Base-by-base conservation (phyloP, 2,888 invertebrate species). In the Rhingia rostrata region DNA sequence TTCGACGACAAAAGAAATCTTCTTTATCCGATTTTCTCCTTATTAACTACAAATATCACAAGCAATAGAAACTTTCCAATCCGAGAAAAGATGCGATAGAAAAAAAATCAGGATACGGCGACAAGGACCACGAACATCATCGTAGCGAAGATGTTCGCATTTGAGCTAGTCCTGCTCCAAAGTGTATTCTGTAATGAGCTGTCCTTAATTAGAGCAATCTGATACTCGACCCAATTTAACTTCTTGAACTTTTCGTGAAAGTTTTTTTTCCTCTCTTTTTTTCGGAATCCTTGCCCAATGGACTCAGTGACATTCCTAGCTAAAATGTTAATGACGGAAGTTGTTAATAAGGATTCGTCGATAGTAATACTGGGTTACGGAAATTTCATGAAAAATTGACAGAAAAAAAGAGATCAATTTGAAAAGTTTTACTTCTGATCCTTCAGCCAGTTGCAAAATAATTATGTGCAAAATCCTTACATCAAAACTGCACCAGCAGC, bases 181-280 rank as follows among this genome's bases (percentile, higher is more conserved):
- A 73, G 73, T 56, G 67, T 63, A 72, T 72, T 58, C 73, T 63
- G 58, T 83, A 83, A 83, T 83, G 83, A 79, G 83, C 73, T 63
- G 51, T 73, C 79, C 83, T 74, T 83, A 83, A 83, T 83, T 83
- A 79, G 79, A 63, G 73, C 79, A 83, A 82, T 83, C 79, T 83
- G 83, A 79, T 79, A 60, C 83, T 74, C 79, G 79, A 79, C 79
- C 83, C 79, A 83, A 79, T 79, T 83, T 79, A 83, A 83, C 79
- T 83, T 83, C 63, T 30, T 30, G 45, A 78, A 83, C 72, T 78
- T 73, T 73, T 41, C 47, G 39, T 43, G 39, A 22, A 54, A 75
- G 75, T 64, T 66, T 35, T 54, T 45, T 35, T 51, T 7, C 10
- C 43, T 47, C 14, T 37, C 49, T 47, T 39, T 63, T 32, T 37